Evolutionary conservation across 1,140 invertebrate genomes (phyloP).

Genomic region (Drosophila ogumai): DNA sequence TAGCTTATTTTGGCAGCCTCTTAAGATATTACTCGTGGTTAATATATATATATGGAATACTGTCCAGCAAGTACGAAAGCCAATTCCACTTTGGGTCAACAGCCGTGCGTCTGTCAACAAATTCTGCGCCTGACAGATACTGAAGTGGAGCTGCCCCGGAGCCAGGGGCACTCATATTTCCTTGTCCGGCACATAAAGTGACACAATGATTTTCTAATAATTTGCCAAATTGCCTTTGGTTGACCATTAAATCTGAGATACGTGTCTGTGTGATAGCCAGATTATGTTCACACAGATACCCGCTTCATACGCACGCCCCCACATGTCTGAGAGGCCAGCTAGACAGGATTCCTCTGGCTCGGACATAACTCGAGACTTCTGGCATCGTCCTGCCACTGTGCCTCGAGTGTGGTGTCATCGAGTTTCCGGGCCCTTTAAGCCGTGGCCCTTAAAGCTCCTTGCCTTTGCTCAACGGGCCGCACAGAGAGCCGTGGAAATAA

Average conservation of each 20-base stretch:
- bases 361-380: slow-evolving; percentile 63
- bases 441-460: slow-evolving; percentile 22
- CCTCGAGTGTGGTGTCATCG: slow-evolving; percentile 39
- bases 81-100: slow-evolving; percentile 18
- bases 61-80: background rate
- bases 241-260: slow-evolving; percentile 81
- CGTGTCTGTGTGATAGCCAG: slow-evolving; percentile 74
- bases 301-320: slow-evolving; percentile 19
- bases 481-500: slow-evolving; percentile 48
- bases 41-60: slow-evolving; percentile 28
- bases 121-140: slow-evolving; percentile 57
- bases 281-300: slow-evolving; percentile 54
- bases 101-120: slow-evolving; percentile 28
- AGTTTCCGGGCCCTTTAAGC: slow-evolving; percentile 48
- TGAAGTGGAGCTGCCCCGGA: slow-evolving; percentile 29
- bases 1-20: slow-evolving; percentile 26
- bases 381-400: slow-evolving; percentile 14
- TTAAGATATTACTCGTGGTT: slow-evolving; percentile 33
- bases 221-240: slow-evolving; percentile 83
- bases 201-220: slow-evolving; percentile 84
- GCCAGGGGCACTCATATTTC: slow-evolving; percentile 65
- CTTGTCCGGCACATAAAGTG: slow-evolving; percentile 68
- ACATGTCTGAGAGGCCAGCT: slow-evolving; percentile 22
- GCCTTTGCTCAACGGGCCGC: slow-evolving; percentile 10
- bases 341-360: slow-evolving; percentile 60